Percentiles rank a stretch among this genome's conserved stretches.
phyloP scores from a whole-genome alignment of 2,888 invertebrate species.

The Tetranychus piercei region DNA sequence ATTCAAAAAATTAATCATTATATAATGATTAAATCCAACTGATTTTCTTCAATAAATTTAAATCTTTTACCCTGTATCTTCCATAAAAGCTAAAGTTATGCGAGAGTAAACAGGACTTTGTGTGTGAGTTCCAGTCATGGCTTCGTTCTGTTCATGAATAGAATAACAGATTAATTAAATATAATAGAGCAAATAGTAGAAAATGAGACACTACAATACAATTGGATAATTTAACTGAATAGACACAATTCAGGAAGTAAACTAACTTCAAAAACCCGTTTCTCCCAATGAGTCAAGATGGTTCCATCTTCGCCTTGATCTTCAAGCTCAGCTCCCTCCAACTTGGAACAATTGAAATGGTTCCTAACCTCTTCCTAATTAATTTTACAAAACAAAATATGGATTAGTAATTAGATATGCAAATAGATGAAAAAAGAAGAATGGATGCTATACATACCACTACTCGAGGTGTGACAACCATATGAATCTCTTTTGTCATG shows the following conservation, averaged over 20 bases:
- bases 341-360: conserved; percentile 63
- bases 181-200: no score
- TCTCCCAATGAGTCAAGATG: conserved; percentile 95
- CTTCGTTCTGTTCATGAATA: conserved; percentile 56
- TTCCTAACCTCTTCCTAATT: conserved; percentile 52
- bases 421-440: not conserved
- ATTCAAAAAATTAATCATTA: conserved; percentile 4
- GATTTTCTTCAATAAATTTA: not conserved
- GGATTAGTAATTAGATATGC: not conserved
- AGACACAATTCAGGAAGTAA: not conserved
- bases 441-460: conserved; percentile 35
- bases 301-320: conserved; percentile 97
- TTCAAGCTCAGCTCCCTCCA: conserved; percentile 92
- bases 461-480: conserved; percentile 81
- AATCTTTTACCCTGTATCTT: conserved; percentile 68
- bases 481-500: conserved; percentile 53
- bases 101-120: conserved; percentile 91
- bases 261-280: conserved; percentile 76
- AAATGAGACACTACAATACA: not conserved
- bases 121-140: conserved; percentile 97
- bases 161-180: not conserved
- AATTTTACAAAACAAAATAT: conserved; percentile 12
- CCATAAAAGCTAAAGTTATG: conserved; percentile 85
- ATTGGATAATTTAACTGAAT: conserved; percentile 6
- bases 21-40: not conserved